Evolutionary conservation across 2,113 vertebrate genomes (phyloP).

Genomic region (Sceloporus tristichus): DNA sequence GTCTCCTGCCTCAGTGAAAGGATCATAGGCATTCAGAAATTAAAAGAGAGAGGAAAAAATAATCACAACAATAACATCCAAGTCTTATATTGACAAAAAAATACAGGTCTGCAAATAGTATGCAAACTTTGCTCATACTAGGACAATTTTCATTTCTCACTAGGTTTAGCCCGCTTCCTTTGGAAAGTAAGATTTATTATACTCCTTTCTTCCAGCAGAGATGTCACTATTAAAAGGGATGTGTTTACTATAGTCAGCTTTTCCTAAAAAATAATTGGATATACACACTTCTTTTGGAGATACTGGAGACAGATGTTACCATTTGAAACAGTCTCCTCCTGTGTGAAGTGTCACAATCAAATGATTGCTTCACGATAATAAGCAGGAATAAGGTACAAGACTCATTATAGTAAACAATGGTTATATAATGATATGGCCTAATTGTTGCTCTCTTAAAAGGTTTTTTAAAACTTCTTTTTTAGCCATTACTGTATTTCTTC

Average conservation of each 20-base stretch:
- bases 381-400: background rate
- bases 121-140: background rate
- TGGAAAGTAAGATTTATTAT: slow-evolving; percentile 41
- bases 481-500: background rate
- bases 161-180: slow-evolving; percentile 10
- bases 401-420: slow-evolving; percentile 7
- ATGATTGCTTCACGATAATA: slow-evolving; percentile 39
- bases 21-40: background rate
- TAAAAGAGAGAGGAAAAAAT: no score
- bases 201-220: slow-evolving; percentile 30
- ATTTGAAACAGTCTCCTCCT: slow-evolving; percentile 27
- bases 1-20: no score
- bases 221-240: slow-evolving; percentile 56
- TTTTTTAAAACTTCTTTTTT: background rate
- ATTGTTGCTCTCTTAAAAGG: background rate
- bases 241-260: slow-evolving; percentile 46
- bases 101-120: slow-evolving; percentile 8
- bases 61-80: background rate
- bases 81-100: background rate
- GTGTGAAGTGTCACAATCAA: slow-evolving; percentile 15
- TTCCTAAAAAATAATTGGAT: slow-evolving; percentile 65
- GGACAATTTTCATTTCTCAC: slow-evolving; percentile 40
- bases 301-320: slow-evolving; percentile 37
- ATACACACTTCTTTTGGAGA: background rate
- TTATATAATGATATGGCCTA: slow-evolving; percentile 22